Conservation (phyloP, 2,113 vertebrate genomes). For the Sturnira hondurensis region DNA sequence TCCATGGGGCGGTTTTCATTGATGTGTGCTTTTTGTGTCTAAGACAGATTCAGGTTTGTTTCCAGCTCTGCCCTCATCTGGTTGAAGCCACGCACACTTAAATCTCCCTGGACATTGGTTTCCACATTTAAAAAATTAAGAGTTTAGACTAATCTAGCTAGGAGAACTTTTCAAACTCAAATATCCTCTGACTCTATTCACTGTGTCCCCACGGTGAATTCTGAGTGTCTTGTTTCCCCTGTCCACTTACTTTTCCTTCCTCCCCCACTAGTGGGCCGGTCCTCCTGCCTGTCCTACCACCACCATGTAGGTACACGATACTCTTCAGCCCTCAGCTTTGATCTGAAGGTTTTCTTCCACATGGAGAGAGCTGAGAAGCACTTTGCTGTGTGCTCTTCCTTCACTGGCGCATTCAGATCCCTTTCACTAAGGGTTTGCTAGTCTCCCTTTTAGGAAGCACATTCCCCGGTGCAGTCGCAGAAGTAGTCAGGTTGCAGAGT, state of each 20-base stretch:
- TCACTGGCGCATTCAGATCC: not conserved
- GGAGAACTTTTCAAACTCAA: not conserved
- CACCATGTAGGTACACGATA: not conserved
- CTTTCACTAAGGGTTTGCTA: not conserved
- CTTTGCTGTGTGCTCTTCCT: not conserved
- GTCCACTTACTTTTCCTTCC: not conserved
- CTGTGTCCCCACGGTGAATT: not conserved
- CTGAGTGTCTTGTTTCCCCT: not conserved
- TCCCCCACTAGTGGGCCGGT: not conserved
- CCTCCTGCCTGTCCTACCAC: not conserved
- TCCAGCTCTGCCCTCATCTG: not conserved
- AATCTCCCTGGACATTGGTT: not conserved
- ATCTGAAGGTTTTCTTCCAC: conserved; percentile 50
- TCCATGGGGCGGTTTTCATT: not conserved
- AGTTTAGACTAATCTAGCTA: not conserved
- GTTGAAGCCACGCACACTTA: not conserved
- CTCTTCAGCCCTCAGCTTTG: conserved; percentile 34
- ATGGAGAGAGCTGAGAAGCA: conserved; percentile 2
- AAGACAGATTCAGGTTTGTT: not conserved
- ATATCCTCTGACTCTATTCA: not conserved
- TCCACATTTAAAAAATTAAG: not conserved
- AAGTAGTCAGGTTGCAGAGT: not conserved
- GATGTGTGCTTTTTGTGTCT: not conserved
- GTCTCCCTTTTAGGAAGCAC: conserved; percentile 9
- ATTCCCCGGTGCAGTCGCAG: not conserved